Conservation (phyloP, 1,140 invertebrate species). For the Chlorops oryzae region DNA sequence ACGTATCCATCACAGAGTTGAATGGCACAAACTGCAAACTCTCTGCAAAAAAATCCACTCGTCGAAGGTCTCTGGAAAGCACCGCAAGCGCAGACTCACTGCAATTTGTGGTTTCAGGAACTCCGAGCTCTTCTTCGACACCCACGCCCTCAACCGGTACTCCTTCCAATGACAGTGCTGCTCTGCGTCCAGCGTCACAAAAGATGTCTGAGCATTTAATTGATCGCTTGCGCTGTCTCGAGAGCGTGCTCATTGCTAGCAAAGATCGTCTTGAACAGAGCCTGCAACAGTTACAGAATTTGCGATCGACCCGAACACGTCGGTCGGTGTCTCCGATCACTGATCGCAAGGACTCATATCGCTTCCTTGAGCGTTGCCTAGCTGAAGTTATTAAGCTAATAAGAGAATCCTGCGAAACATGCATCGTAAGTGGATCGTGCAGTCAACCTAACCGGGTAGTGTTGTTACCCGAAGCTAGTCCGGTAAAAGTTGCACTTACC, state of each 20-base stretch:
- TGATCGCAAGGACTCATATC: constrained; percentile 55
- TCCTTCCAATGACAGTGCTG: constrained; percentile 17
- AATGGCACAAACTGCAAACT: neutral
- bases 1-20: neutral
- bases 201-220: constrained; percentile 48
- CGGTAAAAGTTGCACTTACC: constrained; percentile 56
- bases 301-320: constrained; percentile 51
- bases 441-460: constrained; percentile 34
- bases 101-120: constrained; percentile 59
- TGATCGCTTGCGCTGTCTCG: constrained; percentile 54
- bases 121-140: constrained; percentile 12
- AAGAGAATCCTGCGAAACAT: constrained; percentile 54
- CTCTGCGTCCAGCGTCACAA: constrained; percentile 9
- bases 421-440: constrained; percentile 39
- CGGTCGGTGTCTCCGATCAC: constrained; percentile 55
- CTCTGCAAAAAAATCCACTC: constrained; percentile 21
- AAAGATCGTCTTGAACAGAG: constrained; percentile 44
- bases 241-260: constrained; percentile 54
- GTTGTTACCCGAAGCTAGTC: constrained; percentile 19
- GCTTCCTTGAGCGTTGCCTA: constrained; percentile 55
- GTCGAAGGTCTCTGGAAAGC: constrained; percentile 52
- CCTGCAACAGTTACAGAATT: constrained; percentile 51
- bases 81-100: constrained; percentile 74
- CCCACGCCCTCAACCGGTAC: constrained; percentile 14
- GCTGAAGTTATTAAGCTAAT: constrained; percentile 54